Evolutionary conservation across 2,888 invertebrate genomes (phyloP).

Genomic region (Lordiphosa fenestrarum): DNA sequence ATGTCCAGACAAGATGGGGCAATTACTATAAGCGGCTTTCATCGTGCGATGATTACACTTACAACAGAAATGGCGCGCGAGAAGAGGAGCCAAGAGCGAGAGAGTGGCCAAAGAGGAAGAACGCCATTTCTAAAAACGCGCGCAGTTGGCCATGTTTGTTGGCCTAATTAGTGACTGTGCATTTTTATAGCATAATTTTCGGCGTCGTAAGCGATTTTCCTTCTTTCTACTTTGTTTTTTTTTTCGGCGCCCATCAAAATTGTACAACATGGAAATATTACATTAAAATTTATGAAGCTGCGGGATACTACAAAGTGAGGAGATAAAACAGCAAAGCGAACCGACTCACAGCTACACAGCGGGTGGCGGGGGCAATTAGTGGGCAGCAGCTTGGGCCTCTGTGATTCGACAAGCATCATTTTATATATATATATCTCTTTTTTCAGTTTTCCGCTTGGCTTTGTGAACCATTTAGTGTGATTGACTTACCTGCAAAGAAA

Average conservation of each 20-base stretch:
- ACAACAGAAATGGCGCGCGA: constrained; percentile 64
- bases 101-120: not conserved
- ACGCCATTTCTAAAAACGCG: constrained; percentile 41
- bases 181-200: constrained; percentile 72
- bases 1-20: constrained; percentile 63
- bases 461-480: no score
- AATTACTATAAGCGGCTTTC: constrained; percentile 73
- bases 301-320: constrained; percentile 9
- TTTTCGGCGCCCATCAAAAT: constrained; percentile 44
- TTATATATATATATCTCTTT: no score
- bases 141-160: constrained; percentile 50
- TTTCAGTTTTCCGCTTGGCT: no score
- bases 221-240: not conserved
- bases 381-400: constrained; percentile 5
- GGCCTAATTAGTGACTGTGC: constrained; percentile 69
- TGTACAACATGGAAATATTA: constrained; percentile 67
- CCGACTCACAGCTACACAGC: constrained; percentile 32
- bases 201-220: constrained; percentile 61
- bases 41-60: constrained; percentile 73
- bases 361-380: constrained; percentile 31
- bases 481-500: no score
- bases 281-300: constrained; percentile 68
- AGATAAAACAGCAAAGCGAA: constrained; percentile 19
- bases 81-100: constrained; percentile 16
- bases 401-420: no score